phyloP scores from a whole-genome alignment of 2,113 vertebrate genomes.

The Odocoileus virginianus region DNA sequence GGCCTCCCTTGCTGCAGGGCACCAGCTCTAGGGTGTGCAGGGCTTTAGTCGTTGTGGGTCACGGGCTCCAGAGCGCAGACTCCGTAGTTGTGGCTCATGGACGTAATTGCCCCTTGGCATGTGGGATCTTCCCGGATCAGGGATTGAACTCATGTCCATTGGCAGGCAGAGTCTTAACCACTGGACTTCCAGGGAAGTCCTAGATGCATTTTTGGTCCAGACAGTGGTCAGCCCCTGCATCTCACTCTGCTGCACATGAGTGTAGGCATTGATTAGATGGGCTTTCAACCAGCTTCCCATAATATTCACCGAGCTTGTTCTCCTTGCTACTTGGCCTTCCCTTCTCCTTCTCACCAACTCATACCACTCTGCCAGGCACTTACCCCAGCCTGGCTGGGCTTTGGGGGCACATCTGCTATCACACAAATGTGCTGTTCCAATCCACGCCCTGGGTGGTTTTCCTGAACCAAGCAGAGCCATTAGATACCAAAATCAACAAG shows the following conservation, averaged over 20 bases:
- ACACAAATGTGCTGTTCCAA: not conserved
- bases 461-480: not conserved
- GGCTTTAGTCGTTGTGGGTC: not conserved
- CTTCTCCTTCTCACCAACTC: not conserved
- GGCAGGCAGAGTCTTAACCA: not conserved
- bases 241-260: accelerated
- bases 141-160: not conserved
- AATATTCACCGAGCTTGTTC: not conserved
- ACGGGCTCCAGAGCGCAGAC: not conserved
- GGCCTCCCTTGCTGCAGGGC: not conserved
- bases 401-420: too few relatives aligned
- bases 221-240: accelerated
- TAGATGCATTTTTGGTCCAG: not conserved
- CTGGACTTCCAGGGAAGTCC: not conserved
- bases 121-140: not conserved
- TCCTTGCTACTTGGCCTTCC: not conserved
- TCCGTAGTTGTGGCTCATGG: not conserved
- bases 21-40: not conserved
- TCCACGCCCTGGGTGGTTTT: not conserved
- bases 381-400: not conserved
- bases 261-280: not conserved
- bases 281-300: not conserved
- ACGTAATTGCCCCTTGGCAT: not conserved
- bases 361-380: not conserved
- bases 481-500: not conserved